Conservation (phyloP, 23 tunicate species). For the Diplosoma virens region DNA sequence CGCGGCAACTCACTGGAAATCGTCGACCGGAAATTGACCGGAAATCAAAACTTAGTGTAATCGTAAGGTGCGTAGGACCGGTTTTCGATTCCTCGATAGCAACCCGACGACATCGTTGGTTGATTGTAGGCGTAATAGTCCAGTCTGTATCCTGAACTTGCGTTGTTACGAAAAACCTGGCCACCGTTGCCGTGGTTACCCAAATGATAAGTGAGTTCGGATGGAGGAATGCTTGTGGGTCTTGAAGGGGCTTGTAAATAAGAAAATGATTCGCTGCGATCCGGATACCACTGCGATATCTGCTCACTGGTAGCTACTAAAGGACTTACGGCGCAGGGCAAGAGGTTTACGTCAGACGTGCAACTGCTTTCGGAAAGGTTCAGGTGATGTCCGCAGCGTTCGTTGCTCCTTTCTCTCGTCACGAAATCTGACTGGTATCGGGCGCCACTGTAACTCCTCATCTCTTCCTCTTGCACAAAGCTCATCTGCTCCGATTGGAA, state of each 20-base stretch:
- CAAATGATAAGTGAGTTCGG: too few relatives aligned
- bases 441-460: too few relatives aligned
- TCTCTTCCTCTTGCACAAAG: conserved; percentile 1
- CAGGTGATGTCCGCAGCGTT: too few relatives aligned
- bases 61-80: not conserved
- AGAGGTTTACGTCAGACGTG: not conserved
- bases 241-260: not conserved
- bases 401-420: too few relatives aligned
- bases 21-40: too few relatives aligned
- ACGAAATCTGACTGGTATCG: too few relatives aligned
- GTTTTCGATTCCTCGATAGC: not conserved
- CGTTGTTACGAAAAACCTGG: not conserved
- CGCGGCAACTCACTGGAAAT: too few relatives aligned
- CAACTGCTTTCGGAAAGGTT: not conserved
- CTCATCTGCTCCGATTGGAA: not conserved
- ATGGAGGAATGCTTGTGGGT: not conserved
- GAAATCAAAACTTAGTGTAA: not conserved
- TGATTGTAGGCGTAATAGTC: not conserved
- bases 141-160: not conserved
- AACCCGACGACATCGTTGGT: not conserved
- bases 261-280: conserved; percentile 1
- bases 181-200: not conserved
- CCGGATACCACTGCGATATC: not conserved
- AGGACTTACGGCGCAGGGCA: not conserved
- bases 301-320: not conserved